Percentiles rank a stretch among this genome's conserved stretches.
Conservation (phyloP, 2,888 invertebrate genomes). For the Sepiola atlantica region DNA sequence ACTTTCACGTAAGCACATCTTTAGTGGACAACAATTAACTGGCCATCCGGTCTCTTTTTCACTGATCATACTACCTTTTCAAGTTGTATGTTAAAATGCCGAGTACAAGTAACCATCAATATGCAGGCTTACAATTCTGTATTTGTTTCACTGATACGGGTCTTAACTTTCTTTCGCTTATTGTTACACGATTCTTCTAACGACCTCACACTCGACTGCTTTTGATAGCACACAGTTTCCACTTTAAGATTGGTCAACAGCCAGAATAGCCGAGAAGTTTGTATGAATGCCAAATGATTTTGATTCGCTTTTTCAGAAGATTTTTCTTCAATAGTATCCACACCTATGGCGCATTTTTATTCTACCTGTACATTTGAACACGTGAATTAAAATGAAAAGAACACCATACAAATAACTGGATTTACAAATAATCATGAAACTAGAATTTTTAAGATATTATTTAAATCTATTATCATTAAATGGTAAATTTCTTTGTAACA, state of each 20-base stretch:
- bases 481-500: too few species aligned
- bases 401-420: background rate
- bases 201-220: background rate
- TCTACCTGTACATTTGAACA: background rate
- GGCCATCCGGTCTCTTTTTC: background rate
- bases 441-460: background rate
- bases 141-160: background rate
- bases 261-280: background rate
- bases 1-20: background rate
- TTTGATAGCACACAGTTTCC: background rate
- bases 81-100: background rate
- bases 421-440: background rate
- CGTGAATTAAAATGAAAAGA: background rate
- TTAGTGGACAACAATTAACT: background rate
- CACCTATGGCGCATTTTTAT: background rate
- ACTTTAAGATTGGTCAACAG: constrained; percentile 8
- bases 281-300: background rate
- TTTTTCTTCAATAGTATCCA: background rate
- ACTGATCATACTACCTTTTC: background rate
- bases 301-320: background rate
- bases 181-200: constrained; percentile 8
- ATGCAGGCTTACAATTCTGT: background rate
- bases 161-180: background rate
- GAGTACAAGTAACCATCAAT: background rate
- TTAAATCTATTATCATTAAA: too few species aligned